Conservation (phyloP, 1,140 invertebrate genomes). For the Spodoptera frugiperda region DNA sequence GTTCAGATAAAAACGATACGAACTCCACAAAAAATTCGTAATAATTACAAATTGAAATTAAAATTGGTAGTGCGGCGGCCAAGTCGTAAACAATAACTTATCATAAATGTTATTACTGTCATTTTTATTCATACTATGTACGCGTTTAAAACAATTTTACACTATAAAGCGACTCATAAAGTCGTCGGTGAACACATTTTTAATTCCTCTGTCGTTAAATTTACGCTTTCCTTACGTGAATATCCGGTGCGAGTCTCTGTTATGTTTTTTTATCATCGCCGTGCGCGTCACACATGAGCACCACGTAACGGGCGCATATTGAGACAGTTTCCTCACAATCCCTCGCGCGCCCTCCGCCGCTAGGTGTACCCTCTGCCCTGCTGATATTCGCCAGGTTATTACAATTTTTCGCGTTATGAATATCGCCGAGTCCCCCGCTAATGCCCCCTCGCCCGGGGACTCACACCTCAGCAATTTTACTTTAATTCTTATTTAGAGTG, state of each 20-base stretch:
- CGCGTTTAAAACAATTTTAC: conserved; percentile 39
- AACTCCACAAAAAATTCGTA: not conserved
- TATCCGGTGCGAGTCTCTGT: conserved; percentile 31
- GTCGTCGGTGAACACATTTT: conserved; percentile 6
- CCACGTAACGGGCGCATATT: conserved; percentile 67
- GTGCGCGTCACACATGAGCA: conserved; percentile 57
- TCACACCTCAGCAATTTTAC: conserved; percentile 84
- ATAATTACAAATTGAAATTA: conserved; percentile 23
- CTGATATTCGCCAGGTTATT: conserved; percentile 80
- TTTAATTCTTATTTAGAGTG: conserved; percentile 85
- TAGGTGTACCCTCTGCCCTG: conserved; percentile 65
- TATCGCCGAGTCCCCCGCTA: conserved; percentile 70
- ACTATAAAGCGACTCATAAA: conserved; percentile 33
- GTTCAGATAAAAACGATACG: not conserved
- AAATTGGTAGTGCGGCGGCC: not conserved
- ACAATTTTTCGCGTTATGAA: conserved; percentile 85
- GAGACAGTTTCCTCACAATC: conserved; percentile 82
- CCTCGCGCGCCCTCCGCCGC: conserved; percentile 64
- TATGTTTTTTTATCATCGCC: conserved; percentile 40
- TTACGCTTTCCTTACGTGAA: conserved; percentile 33
- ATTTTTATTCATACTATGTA: conserved; percentile 30
- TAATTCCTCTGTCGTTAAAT: conserved; percentile 34
- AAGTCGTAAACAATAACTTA: conserved; percentile 7
- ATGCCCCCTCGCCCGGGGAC: conserved; percentile 70
- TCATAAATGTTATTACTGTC: conserved; percentile 24